phyloP scores from a whole-genome alignment of 2,888 invertebrate genomes.

The Thyatira batis region DNA sequence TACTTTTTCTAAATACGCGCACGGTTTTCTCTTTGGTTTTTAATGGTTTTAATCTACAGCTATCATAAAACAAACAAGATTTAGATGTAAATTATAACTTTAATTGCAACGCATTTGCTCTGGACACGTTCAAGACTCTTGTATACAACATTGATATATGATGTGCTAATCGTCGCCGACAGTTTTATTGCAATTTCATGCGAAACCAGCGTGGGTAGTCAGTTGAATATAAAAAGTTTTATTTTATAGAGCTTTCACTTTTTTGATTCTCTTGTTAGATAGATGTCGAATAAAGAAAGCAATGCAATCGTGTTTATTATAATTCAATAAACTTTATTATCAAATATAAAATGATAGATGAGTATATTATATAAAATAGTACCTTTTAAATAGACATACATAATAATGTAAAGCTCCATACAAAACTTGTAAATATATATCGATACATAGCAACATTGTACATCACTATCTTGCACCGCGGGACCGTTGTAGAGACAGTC shows the following conservation, averaged over 20 bases:
- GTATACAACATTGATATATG: neutral
- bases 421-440: too few relatives aligned
- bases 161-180: neutral
- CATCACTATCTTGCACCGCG: conserved; percentile 30
- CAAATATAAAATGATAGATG: conserved; percentile 16
- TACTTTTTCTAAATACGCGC: too few relatives aligned
- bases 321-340: conserved; percentile 13
- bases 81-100: neutral
- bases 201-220: neutral
- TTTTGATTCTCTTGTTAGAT: conserved; percentile 11
- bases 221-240: neutral
- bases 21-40: too few relatives aligned
- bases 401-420: too few relatives aligned
- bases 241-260: neutral
- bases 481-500: conserved; percentile 30
- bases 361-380: too few relatives aligned
- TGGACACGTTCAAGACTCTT: neutral
- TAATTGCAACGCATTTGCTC: conserved; percentile 3
- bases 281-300: conserved; percentile 18
- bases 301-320: conserved; percentile 14
- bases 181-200: neutral
- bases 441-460: conserved; percentile 3
- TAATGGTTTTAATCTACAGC: too few relatives aligned
- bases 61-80: too few relatives aligned
- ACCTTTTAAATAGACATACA: too few relatives aligned